Evolutionary conservation across 2,888 invertebrate genomes (phyloP).

Genomic region (Hedychridium roseum): DNA sequence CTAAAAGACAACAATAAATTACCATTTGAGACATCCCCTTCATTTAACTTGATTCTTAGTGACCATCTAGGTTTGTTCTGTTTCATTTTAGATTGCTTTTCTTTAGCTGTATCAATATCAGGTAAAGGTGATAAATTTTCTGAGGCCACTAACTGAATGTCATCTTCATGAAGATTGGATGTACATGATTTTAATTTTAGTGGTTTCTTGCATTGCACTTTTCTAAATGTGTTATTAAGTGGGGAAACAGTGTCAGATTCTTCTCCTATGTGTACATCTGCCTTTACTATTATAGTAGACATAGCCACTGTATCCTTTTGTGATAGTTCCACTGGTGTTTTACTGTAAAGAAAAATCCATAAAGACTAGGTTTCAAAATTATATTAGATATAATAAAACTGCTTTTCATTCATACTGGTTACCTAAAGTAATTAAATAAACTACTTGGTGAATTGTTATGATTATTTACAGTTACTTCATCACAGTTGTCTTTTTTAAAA

Average conservation of each 20-base stretch:
- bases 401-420: slow-evolving; percentile 11
- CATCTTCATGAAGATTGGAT: slow-evolving; percentile 22
- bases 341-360: slow-evolving; percentile 19
- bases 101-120: slow-evolving; percentile 1
- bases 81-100: slow-evolving; percentile 9
- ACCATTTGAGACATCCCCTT: slow-evolving; percentile 18
- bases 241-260: slow-evolving; percentile 5
- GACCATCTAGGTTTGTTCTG: slow-evolving; percentile 48
- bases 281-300: slow-evolving; percentile 46
- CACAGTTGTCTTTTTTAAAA: slow-evolving; percentile 53
- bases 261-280: slow-evolving; percentile 47
- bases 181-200: slow-evolving; percentile 15
- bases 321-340: slow-evolving; percentile 13
- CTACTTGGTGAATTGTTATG: slow-evolving; percentile 30
- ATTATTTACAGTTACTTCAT: neutral
- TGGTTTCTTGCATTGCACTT: no score
- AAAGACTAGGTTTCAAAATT: neutral
- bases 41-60: slow-evolving; percentile 45
- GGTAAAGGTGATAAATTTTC: slow-evolving; percentile 25
- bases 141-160: slow-evolving; percentile 34
- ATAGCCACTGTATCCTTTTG: slow-evolving; percentile 30
- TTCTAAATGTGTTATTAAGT: no score
- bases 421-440: slow-evolving; percentile 54
- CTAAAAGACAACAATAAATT: slow-evolving; percentile 13
- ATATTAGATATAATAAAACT: neutral